phyloP scores from a whole-genome alignment of 1,140 invertebrate genomes.

The Saxidomus purpurata region DNA sequence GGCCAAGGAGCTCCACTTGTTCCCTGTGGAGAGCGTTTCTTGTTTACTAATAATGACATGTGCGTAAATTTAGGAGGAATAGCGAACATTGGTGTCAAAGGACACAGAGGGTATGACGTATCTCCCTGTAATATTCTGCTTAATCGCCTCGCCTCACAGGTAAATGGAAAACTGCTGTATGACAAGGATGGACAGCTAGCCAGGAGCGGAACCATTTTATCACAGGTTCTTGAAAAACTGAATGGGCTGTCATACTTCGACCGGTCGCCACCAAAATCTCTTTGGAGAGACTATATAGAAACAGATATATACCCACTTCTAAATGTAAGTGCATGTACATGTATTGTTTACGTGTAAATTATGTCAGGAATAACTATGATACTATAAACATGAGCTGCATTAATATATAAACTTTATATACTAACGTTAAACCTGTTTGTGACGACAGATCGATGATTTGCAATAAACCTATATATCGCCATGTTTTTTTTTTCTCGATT shows the following conservation, averaged over 20 bases:
- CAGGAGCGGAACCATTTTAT: constrained; percentile 71
- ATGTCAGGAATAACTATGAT: too few species aligned
- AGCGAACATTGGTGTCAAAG: constrained; percentile 80
- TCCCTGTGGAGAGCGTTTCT: constrained; percentile 79
- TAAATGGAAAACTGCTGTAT: constrained; percentile 68
- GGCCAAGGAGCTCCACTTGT: constrained; percentile 85
- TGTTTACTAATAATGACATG: constrained; percentile 78
- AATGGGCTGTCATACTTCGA: constrained; percentile 77
- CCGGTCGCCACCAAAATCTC: constrained; percentile 79
- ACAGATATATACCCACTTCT: constrained; percentile 78
- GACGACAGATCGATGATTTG: too few species aligned
- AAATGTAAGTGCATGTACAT: constrained; percentile 73
- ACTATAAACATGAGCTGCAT: too few species aligned
- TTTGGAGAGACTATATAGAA: constrained; percentile 79
- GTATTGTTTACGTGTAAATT: not conserved
- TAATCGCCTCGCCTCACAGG: constrained; percentile 77
- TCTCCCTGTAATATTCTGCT: constrained; percentile 81
- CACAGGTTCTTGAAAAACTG: constrained; percentile 73
- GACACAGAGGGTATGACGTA: constrained; percentile 78
- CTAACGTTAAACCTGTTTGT: too few species aligned
- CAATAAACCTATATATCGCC: too few species aligned
- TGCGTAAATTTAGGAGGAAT: constrained; percentile 85
- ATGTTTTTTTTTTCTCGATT: too few species aligned
- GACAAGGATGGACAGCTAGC: constrained; percentile 81
- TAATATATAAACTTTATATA: too few species aligned